Evolutionary conservation across 2,113 vertebrate species (phyloP).

Genomic region (Ovibos moschatus): DNA sequence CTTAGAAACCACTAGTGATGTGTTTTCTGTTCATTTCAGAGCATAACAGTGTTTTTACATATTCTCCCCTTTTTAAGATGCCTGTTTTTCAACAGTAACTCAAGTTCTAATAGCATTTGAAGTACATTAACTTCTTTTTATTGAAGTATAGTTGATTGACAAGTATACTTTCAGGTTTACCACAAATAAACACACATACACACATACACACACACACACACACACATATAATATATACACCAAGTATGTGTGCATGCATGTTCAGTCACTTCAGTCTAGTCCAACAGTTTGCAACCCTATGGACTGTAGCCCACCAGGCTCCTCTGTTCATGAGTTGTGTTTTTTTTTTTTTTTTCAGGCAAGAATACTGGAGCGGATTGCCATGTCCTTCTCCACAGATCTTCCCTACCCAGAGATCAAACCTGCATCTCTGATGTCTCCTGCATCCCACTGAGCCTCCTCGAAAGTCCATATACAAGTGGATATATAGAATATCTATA

Average conservation of each 20-base stretch:
- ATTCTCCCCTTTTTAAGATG: neutral
- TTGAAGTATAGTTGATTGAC: neutral
- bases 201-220: neutral
- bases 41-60: neutral
- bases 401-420: neutral
- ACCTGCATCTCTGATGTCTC: neutral
- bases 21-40: neutral
- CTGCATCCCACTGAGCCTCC: neutral
- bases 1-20: neutral
- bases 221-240: neutral
- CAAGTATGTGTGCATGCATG: neutral
- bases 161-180: neutral
- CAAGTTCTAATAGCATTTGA: neutral
- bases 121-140: conserved; percentile 3
- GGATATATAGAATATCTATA: neutral
- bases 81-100: neutral
- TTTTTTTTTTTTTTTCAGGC: neutral
- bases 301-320: neutral
- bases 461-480: neutral
- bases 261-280: neutral
- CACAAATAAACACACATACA: neutral
- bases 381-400: neutral
- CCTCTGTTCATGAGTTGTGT: neutral
- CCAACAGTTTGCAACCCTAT: neutral
- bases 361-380: neutral